These are phyloP conservation scores for Nasua narica DNA, from an alignment of 2,797 vertebrate genomes.

Conservation along the genomic window DNA sequence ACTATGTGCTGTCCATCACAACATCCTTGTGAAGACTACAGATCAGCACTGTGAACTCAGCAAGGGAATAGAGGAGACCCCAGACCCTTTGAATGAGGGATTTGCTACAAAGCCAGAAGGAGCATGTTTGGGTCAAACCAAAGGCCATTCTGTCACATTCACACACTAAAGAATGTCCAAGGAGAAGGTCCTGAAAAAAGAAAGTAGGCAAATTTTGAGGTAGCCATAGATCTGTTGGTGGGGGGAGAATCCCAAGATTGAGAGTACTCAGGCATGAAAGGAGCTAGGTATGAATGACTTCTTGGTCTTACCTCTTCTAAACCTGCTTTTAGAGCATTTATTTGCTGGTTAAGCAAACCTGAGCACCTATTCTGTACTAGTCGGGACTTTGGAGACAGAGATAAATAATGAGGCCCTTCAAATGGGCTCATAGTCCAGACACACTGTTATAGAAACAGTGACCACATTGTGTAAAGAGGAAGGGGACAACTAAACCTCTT, in stretches of 20 bases:
- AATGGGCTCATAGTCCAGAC: not conserved
- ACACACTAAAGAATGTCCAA: not conserved
- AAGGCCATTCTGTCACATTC: not conserved
- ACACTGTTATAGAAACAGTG: not conserved
- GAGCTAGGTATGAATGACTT: not conserved
- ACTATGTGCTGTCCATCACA: not conserved
- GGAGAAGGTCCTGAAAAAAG: not conserved
- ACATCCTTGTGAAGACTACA: not conserved
- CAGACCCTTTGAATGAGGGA: not conserved
- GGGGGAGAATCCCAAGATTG: not conserved
- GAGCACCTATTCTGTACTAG: not conserved
- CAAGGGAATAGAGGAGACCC: not conserved
- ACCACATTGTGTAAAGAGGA: not conserved
- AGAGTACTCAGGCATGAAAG: not conserved
- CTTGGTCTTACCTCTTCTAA: not conserved
- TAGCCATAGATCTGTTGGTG: not conserved
- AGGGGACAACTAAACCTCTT: not conserved
- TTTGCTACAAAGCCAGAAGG: not conserved
- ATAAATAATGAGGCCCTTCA: constrained; percentile 8
- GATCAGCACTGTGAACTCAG: not conserved
- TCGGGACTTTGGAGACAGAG: not conserved
- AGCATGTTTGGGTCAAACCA: not conserved
- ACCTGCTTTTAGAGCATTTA: not conserved
- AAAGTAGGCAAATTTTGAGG: not conserved
- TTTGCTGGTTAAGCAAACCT: not conserved